Conservation (phyloP, 2,888 invertebrate species). For the Nephrotoma appendiculata region DNA sequence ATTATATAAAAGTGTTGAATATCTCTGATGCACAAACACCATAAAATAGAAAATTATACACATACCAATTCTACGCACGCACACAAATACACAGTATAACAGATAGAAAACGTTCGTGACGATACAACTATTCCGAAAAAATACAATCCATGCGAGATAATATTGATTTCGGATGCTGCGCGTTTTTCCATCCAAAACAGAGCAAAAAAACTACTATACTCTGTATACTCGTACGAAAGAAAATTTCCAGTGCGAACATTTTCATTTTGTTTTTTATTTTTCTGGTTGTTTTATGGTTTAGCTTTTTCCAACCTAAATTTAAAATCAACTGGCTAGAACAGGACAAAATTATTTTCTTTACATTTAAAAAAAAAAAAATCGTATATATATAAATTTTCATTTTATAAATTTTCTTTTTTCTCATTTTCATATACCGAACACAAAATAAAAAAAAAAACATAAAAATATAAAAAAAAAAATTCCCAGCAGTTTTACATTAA, state of each 20-base stretch:
- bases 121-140: neutral
- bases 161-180: conserved; percentile 8
- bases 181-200: neutral
- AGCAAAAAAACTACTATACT: neutral
- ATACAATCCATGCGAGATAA: conserved; percentile 1
- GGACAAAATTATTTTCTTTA: neutral
- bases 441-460: neutral
- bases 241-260: neutral
- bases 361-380: neutral
- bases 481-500: conserved; percentile 1
- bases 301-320: neutral
- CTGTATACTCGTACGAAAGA: neutral
- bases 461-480: neutral
- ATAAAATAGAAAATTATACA: neutral
- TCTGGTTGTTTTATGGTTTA: neutral
- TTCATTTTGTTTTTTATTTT: neutral
- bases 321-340: neutral
- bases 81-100: neutral
- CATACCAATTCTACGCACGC: neutral
- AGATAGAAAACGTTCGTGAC: neutral
- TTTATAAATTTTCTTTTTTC: neutral
- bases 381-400: neutral
- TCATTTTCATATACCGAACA: neutral
- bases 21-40: neutral
- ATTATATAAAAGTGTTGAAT: neutral